Conservation (phyloP, 2,888 invertebrate genomes). For the Xanthostigma xanthostigma region DNA sequence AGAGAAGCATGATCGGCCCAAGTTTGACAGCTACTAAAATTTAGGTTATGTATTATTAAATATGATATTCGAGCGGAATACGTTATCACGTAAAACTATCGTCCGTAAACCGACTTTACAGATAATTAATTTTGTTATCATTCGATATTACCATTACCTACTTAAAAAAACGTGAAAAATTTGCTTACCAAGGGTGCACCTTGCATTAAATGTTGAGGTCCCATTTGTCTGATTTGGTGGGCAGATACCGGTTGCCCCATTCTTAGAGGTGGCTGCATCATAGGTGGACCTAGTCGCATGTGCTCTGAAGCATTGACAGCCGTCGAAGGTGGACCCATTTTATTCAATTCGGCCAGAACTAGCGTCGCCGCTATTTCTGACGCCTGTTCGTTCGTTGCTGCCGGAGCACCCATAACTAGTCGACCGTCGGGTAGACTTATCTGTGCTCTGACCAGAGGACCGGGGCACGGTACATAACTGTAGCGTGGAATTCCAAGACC, state of each 20-base stretch:
- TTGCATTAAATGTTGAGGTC: no score
- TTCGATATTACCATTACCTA: no score
- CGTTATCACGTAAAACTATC: no score
- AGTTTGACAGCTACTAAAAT: no score
- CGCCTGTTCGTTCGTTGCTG: conserved; percentile 30
- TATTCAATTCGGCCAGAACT: conserved; percentile 15
- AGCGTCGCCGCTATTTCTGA: conserved; percentile 30
- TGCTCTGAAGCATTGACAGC: conserved; percentile 2
- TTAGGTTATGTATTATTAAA: no score
- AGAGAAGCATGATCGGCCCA: no score
- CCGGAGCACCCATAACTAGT: conserved; percentile 30
- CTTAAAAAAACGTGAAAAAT: not conserved
- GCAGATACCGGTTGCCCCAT: no score
- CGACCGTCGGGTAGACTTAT: conserved; percentile 32
- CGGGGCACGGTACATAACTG: conserved; percentile 24
- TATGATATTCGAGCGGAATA: no score
- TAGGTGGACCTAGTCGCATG: not conserved
- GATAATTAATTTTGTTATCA: no score
- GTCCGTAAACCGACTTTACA: no score
- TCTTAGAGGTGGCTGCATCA: no score
- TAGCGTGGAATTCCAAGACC: conserved; percentile 31
- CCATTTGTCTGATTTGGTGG: no score
- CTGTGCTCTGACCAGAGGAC: conserved; percentile 26
- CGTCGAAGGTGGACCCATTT: conserved; percentile 10
- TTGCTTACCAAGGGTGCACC: not conserved